Conservation (phyloP, 2,113 vertebrate species). For the Cyphomyrus plagiostoma region DNA sequence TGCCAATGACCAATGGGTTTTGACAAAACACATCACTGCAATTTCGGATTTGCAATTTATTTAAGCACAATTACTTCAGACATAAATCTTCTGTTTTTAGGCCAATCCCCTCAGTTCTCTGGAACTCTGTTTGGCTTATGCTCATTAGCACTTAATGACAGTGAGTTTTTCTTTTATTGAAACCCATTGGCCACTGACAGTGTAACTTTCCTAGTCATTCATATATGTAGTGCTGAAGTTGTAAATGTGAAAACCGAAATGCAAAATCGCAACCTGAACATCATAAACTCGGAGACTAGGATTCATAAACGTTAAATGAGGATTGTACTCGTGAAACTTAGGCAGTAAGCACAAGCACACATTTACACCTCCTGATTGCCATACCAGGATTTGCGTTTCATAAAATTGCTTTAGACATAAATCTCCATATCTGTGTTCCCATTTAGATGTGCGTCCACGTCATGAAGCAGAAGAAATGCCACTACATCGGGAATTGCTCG, state of each 20-base stretch:
- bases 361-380: background rate
- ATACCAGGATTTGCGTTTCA: background rate
- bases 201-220: background rate
- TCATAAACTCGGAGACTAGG: background rate
- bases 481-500: slow-evolving; percentile 96
- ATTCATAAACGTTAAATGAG: background rate
- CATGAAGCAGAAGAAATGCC: slow-evolving; percentile 95
- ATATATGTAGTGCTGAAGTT: background rate
- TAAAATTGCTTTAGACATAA: background rate
- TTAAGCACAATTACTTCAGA: background rate
- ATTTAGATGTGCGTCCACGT: slow-evolving; percentile 90
- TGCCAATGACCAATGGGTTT: background rate
- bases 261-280: background rate
- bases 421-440: background rate
- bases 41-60: background rate
- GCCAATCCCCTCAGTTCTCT: background rate
- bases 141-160: background rate
- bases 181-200: background rate
- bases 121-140: background rate
- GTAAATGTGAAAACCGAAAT: background rate
- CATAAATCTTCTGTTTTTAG: background rate
- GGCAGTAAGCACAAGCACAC: too few species aligned
- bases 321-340: background rate
- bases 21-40: background rate
- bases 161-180: background rate